Evolutionary conservation across 1,140 invertebrate genomes (phyloP), one percentile per base, ranked within the genome.

Genomic region (Colletes latitarsis): DNA sequence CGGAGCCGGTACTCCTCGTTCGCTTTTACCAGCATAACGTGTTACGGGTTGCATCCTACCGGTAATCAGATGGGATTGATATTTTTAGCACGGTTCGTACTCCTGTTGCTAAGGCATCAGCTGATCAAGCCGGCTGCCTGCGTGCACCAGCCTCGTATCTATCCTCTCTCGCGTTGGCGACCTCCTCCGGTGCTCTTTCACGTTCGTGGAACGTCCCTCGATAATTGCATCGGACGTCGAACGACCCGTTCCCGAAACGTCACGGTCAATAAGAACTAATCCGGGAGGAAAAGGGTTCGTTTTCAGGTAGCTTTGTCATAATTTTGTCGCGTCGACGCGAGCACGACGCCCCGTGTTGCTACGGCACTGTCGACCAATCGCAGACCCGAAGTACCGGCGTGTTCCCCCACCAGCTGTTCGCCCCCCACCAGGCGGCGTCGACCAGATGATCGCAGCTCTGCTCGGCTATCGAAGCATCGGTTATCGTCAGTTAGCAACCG

Each of bases 31-130:
- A 21, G 19, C 21, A 14, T 62, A 67, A 73, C 39, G 41, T 49
- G 46, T 82, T 83, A 66, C 64, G 53, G 67, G n/a, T 52, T 71
- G 67, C 80, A 72, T 81, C 71, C 74, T 77, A 53, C 76, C 70
- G 76, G 66, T 82, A 81, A 85, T 83, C 73, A 87, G 71, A 80
- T 86, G 77, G 77, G 79, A 78, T 84, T 82, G 88, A 92, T 92
- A 91, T 91, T 90, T 92, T 92, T 89, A 91, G 89, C 75, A 79
- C 84, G 89, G 91, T 86, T 92, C 91, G 87, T 92, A 93, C 89
- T 79, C 90, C 88, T 93, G 92, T 93, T 93, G 91, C 92, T 92
- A 93, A 86, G 91, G 92, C 89, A 93, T 93, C 91, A 93, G 92
- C 92, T 93, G 92, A 93, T 93, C 88, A 77, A 85, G 83, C 87